phyloP scores from a whole-genome alignment of 1,140 invertebrate species.

The Antheraea mylitta region DNA sequence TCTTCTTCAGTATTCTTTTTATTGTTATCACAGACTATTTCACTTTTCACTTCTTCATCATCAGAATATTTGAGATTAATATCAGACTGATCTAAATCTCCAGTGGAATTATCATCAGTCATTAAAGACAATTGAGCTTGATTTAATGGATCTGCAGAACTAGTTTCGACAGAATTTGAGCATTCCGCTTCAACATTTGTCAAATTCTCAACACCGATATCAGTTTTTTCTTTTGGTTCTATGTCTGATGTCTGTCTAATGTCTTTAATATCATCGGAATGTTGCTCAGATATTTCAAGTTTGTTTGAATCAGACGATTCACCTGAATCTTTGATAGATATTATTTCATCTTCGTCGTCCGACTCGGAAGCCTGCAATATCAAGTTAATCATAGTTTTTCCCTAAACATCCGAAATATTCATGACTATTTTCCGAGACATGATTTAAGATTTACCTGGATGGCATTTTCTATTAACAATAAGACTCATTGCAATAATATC shows the following conservation, averaged over 20 bases:
- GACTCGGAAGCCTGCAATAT: background rate
- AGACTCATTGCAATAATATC: no score
- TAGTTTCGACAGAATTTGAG: slow-evolving; percentile 8
- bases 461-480: no score
- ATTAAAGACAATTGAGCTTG: slow-evolving; percentile 49
- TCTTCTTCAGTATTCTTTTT: background rate
- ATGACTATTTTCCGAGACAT: no score
- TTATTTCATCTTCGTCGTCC: slow-evolving; percentile 36
- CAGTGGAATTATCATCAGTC: slow-evolving; percentile 57
- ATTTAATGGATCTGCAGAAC: slow-evolving; percentile 39
- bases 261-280: slow-evolving; percentile 10
- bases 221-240: slow-evolving; percentile 10
- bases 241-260: no score
- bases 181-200: slow-evolving; percentile 9
- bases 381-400: background rate
- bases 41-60: slow-evolving; percentile 32
- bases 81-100: slow-evolving; percentile 41
- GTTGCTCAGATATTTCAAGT: slow-evolving; percentile 11
- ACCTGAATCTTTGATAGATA: slow-evolving; percentile 54
- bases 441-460: no score
- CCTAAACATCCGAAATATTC: no score
- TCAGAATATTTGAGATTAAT: slow-evolving; percentile 55
- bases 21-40: slow-evolving; percentile 12
- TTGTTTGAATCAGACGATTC: slow-evolving; percentile 9
- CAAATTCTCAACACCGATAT: slow-evolving; percentile 11